Conservation (phyloP, 1,140 invertebrate genomes). For the Camponotus vicinus region DNA sequence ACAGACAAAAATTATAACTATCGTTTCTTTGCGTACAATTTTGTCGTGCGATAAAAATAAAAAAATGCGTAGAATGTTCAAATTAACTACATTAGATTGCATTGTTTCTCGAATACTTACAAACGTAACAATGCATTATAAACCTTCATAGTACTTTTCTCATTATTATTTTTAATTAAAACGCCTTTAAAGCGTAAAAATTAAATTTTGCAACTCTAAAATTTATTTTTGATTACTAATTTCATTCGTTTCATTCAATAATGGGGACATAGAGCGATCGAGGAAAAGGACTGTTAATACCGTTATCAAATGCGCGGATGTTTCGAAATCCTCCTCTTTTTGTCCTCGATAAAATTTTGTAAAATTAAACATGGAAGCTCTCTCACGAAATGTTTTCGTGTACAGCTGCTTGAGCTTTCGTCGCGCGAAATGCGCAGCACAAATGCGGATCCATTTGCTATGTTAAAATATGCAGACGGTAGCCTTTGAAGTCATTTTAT, state of each 20-base stretch:
- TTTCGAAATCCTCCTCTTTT: background rate
- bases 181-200: background rate
- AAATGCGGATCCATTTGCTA: slow-evolving; percentile 57
- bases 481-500: slow-evolving; percentile 58
- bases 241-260: background rate
- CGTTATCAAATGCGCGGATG: background rate
- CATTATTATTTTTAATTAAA: slow-evolving; percentile 15
- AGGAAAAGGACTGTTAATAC: slow-evolving; percentile 12
- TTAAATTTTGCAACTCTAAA: background rate
- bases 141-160: background rate
- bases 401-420: background rate
- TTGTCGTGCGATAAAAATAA: background rate
- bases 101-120: background rate
- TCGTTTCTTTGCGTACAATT: too few species aligned
- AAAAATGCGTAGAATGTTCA: background rate
- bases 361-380: slow-evolving; percentile 12
- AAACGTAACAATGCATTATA: background rate
- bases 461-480: slow-evolving; percentile 61
- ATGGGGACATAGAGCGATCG: background rate
- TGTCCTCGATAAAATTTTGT: slow-evolving; percentile 1
- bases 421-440: slow-evolving; percentile 40
- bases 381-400: background rate
- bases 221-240: background rate
- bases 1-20: too few species aligned
- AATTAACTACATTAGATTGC: slow-evolving; percentile 5